Evolutionary conservation across 2,888 invertebrate genomes (phyloP), one percentile per base, ranked within the genome.

Genomic region (Pachliopta kotzebuea): DNA sequence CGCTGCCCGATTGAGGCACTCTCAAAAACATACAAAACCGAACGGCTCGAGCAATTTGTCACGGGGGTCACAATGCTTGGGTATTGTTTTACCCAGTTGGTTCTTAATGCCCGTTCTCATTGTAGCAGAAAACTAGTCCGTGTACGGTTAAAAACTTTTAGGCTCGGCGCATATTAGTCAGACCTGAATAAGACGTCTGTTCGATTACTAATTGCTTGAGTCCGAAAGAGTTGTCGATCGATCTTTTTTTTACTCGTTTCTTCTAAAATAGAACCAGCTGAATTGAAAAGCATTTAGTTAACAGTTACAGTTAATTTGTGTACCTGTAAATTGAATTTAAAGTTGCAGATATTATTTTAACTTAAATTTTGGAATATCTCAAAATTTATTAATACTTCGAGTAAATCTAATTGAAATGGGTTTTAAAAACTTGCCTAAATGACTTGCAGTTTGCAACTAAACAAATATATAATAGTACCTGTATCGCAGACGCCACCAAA

Each of bases 21-120:
- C 84, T 84, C 87, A 75, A 85, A 89, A 88, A 87, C 83, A 81
- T 76, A 88, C 88, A 88, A 88, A 88, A 88, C 86, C 85, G 79
- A 82, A 78, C 83, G 81, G 73, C 77, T 79, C 72, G 74, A 72
- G 72, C 81, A 84, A 88, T 89, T 87, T 86, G 89, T 88, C 86
- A 88, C 79, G 84, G 78, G 65, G 72, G 72, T 77, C 78, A 86
- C 88, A 89, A 85, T 86, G 76, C 77, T 72, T 66, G 72, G 26
- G 81, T 77, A 88, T 90, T 90, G 90, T 89, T 89, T 86, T 79
- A 80, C 78, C 74, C 82, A 79, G 77, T 75, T 80, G 80, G 76
- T 76, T 78, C 79, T 77, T 81, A 79, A 81, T 80, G 74, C 75
- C 75, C 77, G 74, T 78, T 79, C 79, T 75, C 81, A 77, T 72